phyloP scores from a whole-genome alignment of 2,797 vertebrate species.

The Halcyon badia region DNA sequence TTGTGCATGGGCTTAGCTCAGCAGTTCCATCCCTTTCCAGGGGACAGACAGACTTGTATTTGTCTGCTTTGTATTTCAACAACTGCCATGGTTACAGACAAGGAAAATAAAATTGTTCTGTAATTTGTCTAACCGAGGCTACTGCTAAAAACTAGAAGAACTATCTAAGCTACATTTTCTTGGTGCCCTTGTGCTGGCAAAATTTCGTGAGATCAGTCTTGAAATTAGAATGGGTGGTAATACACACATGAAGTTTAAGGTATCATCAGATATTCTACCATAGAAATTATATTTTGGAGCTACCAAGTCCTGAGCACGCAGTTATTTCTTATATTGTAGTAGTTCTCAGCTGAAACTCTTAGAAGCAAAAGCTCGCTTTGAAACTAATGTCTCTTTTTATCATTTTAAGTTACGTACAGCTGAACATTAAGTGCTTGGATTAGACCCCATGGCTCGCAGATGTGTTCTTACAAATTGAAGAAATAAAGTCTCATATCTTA shows the following conservation, averaged over 20 bases:
- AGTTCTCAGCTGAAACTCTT: background rate
- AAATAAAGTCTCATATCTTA: background rate
- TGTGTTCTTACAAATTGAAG: background rate
- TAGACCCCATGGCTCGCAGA: background rate
- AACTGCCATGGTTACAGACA: rapidly evolving
- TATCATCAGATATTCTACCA: background rate
- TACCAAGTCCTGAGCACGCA: background rate
- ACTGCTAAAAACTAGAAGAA: background rate
- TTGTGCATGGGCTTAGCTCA: rapidly evolving
- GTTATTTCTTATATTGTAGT: background rate
- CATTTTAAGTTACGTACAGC: background rate
- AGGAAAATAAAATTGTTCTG: background rate
- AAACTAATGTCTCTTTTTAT: slow-evolving; percentile 22
- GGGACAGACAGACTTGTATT: background rate
- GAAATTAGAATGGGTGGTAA: background rate
- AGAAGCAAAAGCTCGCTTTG: background rate
- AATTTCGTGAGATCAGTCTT: background rate
- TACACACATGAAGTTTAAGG: background rate
- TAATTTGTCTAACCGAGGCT: background rate
- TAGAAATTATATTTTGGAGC: background rate
- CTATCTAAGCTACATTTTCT: background rate
- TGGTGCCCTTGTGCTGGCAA: background rate
- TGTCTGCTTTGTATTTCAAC: background rate
- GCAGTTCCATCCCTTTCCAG: background rate
- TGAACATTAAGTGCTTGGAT: background rate